Percentiles rank a stretch among this genome's conserved stretches.
phyloP scores from a whole-genome alignment of 2,113 vertebrate genomes.

The Ameiurus melas region DNA sequence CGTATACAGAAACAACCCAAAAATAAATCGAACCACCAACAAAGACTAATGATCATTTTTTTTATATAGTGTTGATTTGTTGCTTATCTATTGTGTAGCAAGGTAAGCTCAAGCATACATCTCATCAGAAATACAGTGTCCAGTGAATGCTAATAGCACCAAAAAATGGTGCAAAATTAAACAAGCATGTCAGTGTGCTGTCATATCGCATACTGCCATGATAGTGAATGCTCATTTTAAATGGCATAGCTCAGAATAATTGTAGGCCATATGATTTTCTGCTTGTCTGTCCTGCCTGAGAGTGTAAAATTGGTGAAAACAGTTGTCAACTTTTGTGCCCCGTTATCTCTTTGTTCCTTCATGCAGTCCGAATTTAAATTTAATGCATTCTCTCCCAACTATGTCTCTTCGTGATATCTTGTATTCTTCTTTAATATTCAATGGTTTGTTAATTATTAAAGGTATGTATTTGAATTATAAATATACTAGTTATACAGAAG shows the following conservation, averaged over 20 bases:
- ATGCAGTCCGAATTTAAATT: conserved; percentile 79
- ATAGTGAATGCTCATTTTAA: conserved; percentile 35
- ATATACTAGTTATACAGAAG: conserved; percentile 99
- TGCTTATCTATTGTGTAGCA: not conserved
- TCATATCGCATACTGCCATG: conserved; percentile 22
- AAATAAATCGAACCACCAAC: not conserved
- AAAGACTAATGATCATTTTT: conserved; percentile 2
- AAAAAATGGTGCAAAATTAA: conserved; percentile 36
- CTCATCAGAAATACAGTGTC: conserved; percentile 20
- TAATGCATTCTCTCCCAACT: conserved; percentile 75
- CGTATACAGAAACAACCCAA: not conserved
- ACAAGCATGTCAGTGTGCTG: conserved; percentile 32
- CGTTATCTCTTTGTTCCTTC: conserved; percentile 83
- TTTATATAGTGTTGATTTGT: not conserved
- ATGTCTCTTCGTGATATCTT: conserved; percentile 88
- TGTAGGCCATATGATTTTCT: conserved; percentile 25
- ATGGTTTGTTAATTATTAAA: conserved; percentile 99
- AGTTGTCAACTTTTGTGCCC: conserved; percentile 76
- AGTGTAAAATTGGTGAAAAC: conserved; percentile 49
- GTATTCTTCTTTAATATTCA: conserved; percentile 98
- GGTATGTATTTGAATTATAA: conserved; percentile 99
- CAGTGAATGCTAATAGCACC: conserved; percentile 23
- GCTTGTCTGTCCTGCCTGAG: conserved; percentile 28
- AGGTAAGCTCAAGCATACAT: not conserved
- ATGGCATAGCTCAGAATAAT: conserved; percentile 39